phyloP scores from a whole-genome alignment of 1,140 invertebrate genomes.

The Aphidius gifuensis region DNA sequence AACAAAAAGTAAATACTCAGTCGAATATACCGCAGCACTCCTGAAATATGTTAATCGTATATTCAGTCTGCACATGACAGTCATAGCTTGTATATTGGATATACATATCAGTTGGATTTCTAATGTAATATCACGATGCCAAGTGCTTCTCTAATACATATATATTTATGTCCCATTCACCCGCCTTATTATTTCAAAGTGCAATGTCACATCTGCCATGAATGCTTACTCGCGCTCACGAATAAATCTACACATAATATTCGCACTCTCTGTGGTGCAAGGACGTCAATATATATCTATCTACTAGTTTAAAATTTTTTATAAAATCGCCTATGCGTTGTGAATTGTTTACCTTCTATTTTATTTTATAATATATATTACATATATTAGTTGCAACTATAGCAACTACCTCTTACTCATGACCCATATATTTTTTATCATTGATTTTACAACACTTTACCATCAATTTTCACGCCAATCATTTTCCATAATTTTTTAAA shows the following conservation, averaged over 20 bases:
- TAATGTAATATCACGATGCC: not conserved
- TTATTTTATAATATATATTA: not conserved
- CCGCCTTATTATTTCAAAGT: slow-evolving; percentile 12
- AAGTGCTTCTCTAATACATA: not conserved
- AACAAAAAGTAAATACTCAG: not conserved
- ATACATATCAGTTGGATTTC: not conserved
- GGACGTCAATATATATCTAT: not conserved
- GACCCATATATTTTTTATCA: slow-evolving; percentile 25
- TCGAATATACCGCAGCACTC: not conserved
- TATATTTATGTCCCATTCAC: not conserved
- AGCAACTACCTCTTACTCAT: slow-evolving; percentile 27
- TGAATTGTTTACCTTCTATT: slow-evolving; percentile 9
- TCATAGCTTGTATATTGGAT: not conserved
- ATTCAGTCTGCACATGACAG: slow-evolving; percentile 13
- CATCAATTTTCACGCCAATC: too few relatives aligned
- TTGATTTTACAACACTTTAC: too few relatives aligned
- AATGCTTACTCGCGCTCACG: not conserved
- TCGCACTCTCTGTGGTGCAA: not conserved
- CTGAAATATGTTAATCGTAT: too few relatives aligned
- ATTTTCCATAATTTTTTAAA: too few relatives aligned
- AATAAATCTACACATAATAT: not conserved
- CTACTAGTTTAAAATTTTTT: too few relatives aligned
- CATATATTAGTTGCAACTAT: not conserved
- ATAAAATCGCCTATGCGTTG: too few relatives aligned
- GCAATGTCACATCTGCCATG: slow-evolving; percentile 25